Base-by-base conservation (phyloP, 2,888 invertebrate genomes). In the Parnassius smintheus region DNA sequence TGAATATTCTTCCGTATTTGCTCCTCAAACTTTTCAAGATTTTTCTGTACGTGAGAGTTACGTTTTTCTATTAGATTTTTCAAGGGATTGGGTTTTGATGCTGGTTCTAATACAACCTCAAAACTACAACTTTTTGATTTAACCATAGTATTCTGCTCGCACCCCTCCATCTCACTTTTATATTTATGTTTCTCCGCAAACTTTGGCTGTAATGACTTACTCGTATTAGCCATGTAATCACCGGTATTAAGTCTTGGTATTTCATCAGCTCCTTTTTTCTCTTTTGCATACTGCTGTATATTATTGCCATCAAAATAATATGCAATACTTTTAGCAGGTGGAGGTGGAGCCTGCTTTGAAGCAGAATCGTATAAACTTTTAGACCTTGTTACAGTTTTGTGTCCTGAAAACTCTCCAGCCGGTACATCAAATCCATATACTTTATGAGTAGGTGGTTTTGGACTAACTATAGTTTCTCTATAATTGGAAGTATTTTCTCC, bases 21-120 rank as follows among this genome's bases (percentile, higher is more conserved):
- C 53, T 92, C 92, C 72, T 93, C 93, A 64, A 94, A 94, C 73
- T 94, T 94, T 59, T 93, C 93, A 44, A 94, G 76, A 79, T 94
- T 94, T 70, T 93, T 92, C 67, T 92, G 87, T 0, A 92, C 92
- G 57, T 92, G 92, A 0, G 92, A 92, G 63, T 85, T 88, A 9
- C 90, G 73, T 73, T 92, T 92, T 54, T 92, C 92, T 80, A 87
- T 86, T 2, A 91, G 69, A 76, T 88, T 89, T 68, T 88, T 92
- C 1, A 91, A 68, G 0, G 90, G 90, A 65, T 90, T 90, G 0
- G 91, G 91, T 68, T 91, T 92, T 0, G 90, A 88, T 1, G 91
- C 91, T 0, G 91, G 91, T 70, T 92, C 92, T 70, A 92, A 71
- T 0, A 92, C 88, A 0, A 92, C 92, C 76, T 92, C 92, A 54